Conservation (phyloP, 2,797 vertebrate species). For the Limnodromus scolopaceus region DNA sequence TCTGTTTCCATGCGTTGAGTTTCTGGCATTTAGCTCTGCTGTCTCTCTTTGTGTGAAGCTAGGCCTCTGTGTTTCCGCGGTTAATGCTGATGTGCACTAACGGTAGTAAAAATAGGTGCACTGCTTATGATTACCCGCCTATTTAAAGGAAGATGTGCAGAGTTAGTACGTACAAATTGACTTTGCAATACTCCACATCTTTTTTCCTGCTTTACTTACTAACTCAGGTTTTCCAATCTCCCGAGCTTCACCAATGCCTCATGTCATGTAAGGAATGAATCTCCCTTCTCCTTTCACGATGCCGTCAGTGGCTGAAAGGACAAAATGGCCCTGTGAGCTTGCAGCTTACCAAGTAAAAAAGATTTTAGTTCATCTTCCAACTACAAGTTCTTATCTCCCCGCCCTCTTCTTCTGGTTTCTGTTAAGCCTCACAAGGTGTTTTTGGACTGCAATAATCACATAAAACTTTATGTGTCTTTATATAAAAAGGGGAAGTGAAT, state of each 20-base stretch:
- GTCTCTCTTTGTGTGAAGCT: not conserved
- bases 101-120: not conserved
- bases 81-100: accelerated
- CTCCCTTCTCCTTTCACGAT: not conserved
- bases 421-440: not conserved
- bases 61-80: not conserved
- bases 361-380: not conserved
- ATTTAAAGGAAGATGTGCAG: not conserved
- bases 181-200: not conserved
- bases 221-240: not conserved
- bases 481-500: conserved; percentile 30
- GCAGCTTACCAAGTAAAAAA: not conserved
- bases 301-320: not conserved
- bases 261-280: not conserved
- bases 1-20: not conserved
- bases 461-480: not conserved
- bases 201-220: conserved; percentile 11
- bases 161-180: not conserved
- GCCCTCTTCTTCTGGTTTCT: not conserved
- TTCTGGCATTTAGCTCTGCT: not conserved
- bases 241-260: not conserved
- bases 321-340: not conserved
- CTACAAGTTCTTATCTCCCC: not conserved
- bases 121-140: not conserved
- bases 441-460: not conserved